phyloP scores from a whole-genome alignment of 2,888 invertebrate genomes.

The Pachymerium ferrugineum region DNA sequence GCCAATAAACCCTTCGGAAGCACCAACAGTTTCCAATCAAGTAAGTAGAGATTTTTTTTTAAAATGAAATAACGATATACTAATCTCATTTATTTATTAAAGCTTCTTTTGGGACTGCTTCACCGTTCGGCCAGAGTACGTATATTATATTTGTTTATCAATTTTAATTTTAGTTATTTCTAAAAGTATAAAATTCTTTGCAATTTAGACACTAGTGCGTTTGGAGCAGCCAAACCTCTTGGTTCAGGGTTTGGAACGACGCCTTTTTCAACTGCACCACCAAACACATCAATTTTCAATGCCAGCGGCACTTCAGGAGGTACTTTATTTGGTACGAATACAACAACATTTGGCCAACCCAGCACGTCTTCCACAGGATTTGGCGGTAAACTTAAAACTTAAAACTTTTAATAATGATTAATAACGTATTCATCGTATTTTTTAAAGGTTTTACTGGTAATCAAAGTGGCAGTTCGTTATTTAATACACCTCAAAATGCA shows the following conservation, averaged over 20 bases:
- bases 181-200: neutral
- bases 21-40: conserved; percentile 38
- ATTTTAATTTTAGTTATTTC: neutral
- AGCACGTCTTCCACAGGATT: conserved; percentile 39
- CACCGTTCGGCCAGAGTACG: conserved; percentile 50
- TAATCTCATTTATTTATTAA: neutral
- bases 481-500: conserved; percentile 35
- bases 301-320: conserved; percentile 43
- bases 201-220: conserved; percentile 59
- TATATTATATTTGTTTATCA: neutral
- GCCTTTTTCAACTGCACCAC: conserved; percentile 46
- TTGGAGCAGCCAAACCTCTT: conserved; percentile 54
- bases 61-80: neutral
- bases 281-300: conserved; percentile 54
- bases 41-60: conserved; percentile 34
- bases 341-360: conserved; percentile 46
- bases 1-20: conserved; percentile 39
- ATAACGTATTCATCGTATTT: neutral
- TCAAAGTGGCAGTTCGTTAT: conserved; percentile 36
- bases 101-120: conserved; percentile 43
- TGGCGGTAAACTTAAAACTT: conserved; percentile 34
- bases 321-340: conserved; percentile 43
- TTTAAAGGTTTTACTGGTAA: conserved; percentile 34
- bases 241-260: conserved; percentile 55
- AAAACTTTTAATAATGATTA: neutral